These are phyloP conservation scores for Meriones psammophilus DNA, from an alignment of 2,797 vertebrate genomes.

Conservation along the genomic window DNA sequence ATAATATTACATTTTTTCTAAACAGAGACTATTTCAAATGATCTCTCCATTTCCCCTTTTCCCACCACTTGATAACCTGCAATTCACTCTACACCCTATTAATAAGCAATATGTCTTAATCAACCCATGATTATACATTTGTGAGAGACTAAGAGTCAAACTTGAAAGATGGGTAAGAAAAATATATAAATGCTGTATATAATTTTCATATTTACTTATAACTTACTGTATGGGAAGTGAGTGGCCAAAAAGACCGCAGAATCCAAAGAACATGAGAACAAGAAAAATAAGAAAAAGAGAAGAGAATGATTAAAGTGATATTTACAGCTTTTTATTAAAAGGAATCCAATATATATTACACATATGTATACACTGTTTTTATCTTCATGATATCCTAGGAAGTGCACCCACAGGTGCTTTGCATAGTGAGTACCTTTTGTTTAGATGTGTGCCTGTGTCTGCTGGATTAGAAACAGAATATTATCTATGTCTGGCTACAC, in stretches of 20 bases:
- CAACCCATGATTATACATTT: neutral
- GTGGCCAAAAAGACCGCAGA: neutral
- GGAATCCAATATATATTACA: neutral
- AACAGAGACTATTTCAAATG: neutral
- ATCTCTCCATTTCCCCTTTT: accelerated
- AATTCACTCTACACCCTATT: neutral
- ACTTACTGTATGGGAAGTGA: neutral
- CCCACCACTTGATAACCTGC: accelerated
- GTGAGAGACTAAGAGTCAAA: neutral
- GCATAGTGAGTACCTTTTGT: neutral
- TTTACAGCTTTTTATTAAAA: neutral
- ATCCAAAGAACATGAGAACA: neutral
- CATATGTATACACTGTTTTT: neutral
- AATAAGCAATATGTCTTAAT: neutral
- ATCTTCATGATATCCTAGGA: neutral
- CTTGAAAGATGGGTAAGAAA: neutral
- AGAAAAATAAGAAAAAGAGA: neutral
- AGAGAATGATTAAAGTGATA: neutral
- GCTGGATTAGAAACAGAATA: neutral
- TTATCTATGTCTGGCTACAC: too few species aligned
- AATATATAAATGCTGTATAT: neutral
- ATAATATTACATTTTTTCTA: neutral
- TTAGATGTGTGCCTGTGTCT: neutral
- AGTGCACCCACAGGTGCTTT: neutral
- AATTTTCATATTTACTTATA: neutral